Base-by-base conservation (phyloP, 2,113 vertebrate genomes). In the Vidua chalybeata region DNA sequence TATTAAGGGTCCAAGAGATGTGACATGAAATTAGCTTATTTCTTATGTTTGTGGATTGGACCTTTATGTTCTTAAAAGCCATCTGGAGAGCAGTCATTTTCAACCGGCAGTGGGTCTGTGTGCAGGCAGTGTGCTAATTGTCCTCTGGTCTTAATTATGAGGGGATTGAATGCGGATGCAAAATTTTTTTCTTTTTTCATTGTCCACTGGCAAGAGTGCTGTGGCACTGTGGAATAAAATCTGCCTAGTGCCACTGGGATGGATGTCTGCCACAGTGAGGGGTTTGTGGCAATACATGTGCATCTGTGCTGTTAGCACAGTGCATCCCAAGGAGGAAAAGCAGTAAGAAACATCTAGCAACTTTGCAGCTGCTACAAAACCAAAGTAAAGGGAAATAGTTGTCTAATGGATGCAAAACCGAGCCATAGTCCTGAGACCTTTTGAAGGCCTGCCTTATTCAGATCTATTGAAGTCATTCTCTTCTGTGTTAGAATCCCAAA, bases 51-150 rank as follows among this genome's bases (percentile, higher is more conserved):
- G 41, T 43, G 41, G 41, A 43, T 43, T 43, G 41, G 14, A 43
- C 14, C 41, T 43, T 43, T 43, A 43, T 43, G 41, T 43, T 43
- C 41, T 43, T 43, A 43, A 43, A 43, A 43, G 41, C 41, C 41
- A 43, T 43, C 41, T 43, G 41, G 41, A 43, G 41, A 43, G 41
- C 41, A 43, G 41, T 43, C 14, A 43, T 43, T 43, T 43, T 43
- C 41, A 43, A 30, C 19, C 2, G 33, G 59, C 27, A 63, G 54
- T 45, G 0, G n/a, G 24, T 41, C 30, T 61, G 21, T 0, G 0
- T 39, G 26, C 48, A 6, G 45, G 27, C 6, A 3, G 2, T 8
- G 19, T 71, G 43, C 68, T 51, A 4, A 9, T 51, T 2, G 1
- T 48, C 41, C 46, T 68, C 2, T 27, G 26, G 11, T 9, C 63